Conservation (phyloP, 2,797 vertebrate genomes). For the Remorina albescens region DNA sequence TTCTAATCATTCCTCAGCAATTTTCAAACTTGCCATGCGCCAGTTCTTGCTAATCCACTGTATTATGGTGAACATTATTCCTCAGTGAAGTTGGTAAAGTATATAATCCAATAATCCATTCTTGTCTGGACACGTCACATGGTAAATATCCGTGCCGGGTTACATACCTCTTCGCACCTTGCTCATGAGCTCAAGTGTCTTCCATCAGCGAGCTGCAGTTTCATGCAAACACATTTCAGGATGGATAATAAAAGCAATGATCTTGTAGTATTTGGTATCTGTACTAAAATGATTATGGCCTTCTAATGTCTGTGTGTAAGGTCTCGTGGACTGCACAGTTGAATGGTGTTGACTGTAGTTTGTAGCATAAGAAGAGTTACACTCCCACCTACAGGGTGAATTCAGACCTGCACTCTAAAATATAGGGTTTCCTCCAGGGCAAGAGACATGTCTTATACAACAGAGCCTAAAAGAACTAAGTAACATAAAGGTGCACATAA, state of each 20-base stretch:
- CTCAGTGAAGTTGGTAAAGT: conserved; percentile 42
- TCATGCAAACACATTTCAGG: conserved; percentile 41
- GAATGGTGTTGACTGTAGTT: neutral
- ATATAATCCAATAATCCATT: conserved; percentile 53
- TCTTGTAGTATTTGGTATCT: conserved; percentile 33
- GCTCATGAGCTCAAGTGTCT: conserved; percentile 22
- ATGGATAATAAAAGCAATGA: conserved; percentile 42
- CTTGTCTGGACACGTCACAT: conserved; percentile 61
- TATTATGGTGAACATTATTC: conserved; percentile 34
- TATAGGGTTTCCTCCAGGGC: neutral
- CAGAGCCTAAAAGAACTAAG: neutral
- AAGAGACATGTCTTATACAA: conserved; percentile 7
- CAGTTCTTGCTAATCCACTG: neutral
- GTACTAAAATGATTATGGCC: conserved; percentile 23
- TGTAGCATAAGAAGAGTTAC: conserved; percentile 47
- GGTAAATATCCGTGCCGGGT: conserved; percentile 63
- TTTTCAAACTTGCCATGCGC: conserved; percentile 9
- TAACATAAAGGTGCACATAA: neutral
- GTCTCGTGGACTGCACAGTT: neutral
- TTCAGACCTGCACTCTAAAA: conserved; percentile 33
- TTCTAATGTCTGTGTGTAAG: conserved; percentile 13
- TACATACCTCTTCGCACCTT: conserved; percentile 67
- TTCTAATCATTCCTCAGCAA: neutral
- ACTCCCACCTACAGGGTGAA: conserved; percentile 73
- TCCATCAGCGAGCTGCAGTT: conserved; percentile 17